Conservation (phyloP, 53 echinoderm and acorn worm genomes). For the Holothuria scabra region DNA sequence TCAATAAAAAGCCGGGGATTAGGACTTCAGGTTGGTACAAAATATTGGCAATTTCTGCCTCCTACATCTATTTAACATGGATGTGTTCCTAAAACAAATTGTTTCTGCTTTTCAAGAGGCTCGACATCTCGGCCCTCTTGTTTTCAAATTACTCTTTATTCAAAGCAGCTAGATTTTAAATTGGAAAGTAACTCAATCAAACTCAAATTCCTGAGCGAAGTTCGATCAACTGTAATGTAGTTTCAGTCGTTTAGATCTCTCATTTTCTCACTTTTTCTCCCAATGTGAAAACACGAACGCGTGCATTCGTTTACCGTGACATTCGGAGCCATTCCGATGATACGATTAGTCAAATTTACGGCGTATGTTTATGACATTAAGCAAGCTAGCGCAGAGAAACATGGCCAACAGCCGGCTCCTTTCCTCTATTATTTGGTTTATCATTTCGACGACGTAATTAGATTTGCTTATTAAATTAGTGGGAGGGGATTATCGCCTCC, state of each 20-base stretch:
- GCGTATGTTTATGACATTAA: conserved; percentile 41
- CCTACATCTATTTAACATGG: too few relatives aligned
- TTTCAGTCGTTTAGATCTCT: conserved; percentile 1
- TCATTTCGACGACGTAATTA: conserved; percentile 22
- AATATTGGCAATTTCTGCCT: too few relatives aligned
- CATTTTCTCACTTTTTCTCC: not conserved
- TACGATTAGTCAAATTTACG: conserved; percentile 35
- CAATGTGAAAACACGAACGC: conserved; percentile 6
- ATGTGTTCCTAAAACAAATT: too few relatives aligned
- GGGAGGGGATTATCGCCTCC: conserved; percentile 35
- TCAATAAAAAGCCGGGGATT: too few relatives aligned
- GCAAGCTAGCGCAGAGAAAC: conserved; percentile 35
- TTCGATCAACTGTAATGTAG: conserved; percentile 13
- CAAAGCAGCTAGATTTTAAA: too few relatives aligned
- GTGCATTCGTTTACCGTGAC: conserved; percentile 23
- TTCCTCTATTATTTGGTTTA: not conserved
- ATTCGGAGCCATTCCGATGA: conserved; percentile 34
- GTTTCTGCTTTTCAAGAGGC: too few relatives aligned
- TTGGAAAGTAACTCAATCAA: conserved; percentile 9
- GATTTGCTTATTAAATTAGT: conserved; percentile 39
- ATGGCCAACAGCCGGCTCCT: conserved; percentile 6
- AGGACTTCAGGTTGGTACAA: too few relatives aligned
- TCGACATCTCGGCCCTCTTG: too few relatives aligned
- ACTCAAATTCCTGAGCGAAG: not conserved
- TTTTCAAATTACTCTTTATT: too few relatives aligned